phyloP scores from a whole-genome alignment of 2,888 invertebrate genomes.

The Ernsta delagoae region DNA sequence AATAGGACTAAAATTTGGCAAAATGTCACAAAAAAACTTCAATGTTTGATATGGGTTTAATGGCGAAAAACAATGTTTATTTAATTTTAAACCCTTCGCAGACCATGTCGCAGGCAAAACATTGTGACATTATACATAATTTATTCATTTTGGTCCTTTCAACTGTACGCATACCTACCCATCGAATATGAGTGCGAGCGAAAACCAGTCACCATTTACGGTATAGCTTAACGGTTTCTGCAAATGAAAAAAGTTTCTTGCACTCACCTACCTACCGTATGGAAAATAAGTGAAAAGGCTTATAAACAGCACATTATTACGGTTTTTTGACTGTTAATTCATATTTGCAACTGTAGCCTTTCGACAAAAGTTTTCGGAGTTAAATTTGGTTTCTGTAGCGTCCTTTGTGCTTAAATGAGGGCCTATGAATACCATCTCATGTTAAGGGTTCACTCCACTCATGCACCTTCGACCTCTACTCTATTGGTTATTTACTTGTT shows the following conservation, averaged over 20 bases:
- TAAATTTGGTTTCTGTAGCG: background rate
- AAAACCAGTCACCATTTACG: conserved; percentile 47
- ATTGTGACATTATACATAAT: conserved; percentile 11
- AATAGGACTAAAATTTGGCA: too few species aligned
- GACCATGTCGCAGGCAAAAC: background rate
- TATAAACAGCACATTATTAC: conserved; percentile 21
- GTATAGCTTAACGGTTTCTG: conserved; percentile 45
- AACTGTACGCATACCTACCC: conserved; percentile 35
- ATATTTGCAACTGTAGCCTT: background rate
- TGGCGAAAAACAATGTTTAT: background rate
- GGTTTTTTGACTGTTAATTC: conserved; percentile 2
- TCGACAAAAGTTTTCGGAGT: background rate
- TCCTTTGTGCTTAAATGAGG: too few species aligned
- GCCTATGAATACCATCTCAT: too few species aligned
- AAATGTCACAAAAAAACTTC: too few species aligned
- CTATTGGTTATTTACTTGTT: too few species aligned
- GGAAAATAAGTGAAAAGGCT: conserved; percentile 35
- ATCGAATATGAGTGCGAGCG: conserved; percentile 37
- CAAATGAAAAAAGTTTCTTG: conserved; percentile 36
- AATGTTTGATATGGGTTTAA: too few species aligned
- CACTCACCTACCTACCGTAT: conserved; percentile 13
- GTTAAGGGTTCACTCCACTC: too few species aligned
- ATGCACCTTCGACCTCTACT: too few species aligned
- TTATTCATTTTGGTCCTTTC: conserved; percentile 28
- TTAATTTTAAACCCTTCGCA: background rate